Conservation (phyloP, 2,797 vertebrate genomes). For the Poecile montanus region DNA sequence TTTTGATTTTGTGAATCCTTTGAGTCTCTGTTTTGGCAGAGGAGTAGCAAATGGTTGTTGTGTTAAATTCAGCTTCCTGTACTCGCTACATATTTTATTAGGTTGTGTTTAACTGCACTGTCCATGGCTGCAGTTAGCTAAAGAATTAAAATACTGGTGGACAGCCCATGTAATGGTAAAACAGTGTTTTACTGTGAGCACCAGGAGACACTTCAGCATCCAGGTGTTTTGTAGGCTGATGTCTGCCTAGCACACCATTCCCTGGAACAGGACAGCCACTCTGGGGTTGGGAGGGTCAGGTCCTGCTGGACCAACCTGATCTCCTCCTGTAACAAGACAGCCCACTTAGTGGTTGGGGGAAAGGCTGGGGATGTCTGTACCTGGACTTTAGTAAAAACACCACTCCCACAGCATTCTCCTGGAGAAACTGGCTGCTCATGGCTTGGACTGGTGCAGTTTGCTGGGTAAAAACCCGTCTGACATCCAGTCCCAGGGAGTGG, state of each 20-base stretch:
- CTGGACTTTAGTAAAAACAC: not conserved
- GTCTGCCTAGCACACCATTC: not conserved
- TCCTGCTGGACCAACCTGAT: not conserved
- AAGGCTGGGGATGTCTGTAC: not conserved
- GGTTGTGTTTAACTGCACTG: not conserved
- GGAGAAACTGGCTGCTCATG: not conserved
- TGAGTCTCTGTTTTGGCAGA: not conserved
- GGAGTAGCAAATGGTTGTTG: not conserved
- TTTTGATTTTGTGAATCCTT: not conserved
- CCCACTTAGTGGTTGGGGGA: fast-evolving
- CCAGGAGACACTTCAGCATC: not conserved
- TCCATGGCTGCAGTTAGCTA: not conserved
- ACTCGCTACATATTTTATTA: not conserved
- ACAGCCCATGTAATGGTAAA: not conserved
- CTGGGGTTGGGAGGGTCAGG: not conserved
- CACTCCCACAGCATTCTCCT: not conserved
- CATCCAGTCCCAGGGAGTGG: no score
- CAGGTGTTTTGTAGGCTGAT: not conserved
- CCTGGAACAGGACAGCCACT: not conserved
- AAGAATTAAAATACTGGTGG: not conserved
- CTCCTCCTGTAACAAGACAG: no score
- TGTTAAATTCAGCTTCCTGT: not conserved
- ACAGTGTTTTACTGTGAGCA: not conserved
- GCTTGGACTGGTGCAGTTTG: not conserved
- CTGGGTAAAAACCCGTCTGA: not conserved